Conservation (phyloP, 2,888 invertebrate species). For the Caradrina kadenii region DNA sequence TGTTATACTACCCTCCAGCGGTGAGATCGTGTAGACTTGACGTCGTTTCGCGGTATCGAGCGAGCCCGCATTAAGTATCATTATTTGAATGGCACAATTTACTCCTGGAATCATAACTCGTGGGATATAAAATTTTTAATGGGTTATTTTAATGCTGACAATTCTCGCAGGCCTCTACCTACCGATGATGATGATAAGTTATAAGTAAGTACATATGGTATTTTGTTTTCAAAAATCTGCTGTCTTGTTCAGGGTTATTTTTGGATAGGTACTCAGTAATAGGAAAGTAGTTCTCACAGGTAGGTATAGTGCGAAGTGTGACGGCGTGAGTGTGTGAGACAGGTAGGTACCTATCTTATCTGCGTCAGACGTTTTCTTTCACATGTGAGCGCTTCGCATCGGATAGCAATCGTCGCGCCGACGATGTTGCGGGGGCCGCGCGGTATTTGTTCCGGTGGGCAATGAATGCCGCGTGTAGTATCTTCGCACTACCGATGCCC, state of each 20-base stretch:
- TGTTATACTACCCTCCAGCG: constrained; percentile 59
- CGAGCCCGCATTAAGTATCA: constrained; percentile 86
- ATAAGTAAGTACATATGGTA: constrained; percentile 10
- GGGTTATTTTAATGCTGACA: constrained; percentile 81
- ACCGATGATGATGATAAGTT: constrained; percentile 68
- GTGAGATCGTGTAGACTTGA: constrained; percentile 58
- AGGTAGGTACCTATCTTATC: constrained; percentile 62
- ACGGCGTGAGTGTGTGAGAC: constrained; percentile 55
- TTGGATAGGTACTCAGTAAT: constrained; percentile 1
- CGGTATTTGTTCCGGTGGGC: constrained; percentile 68
- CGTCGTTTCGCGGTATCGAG: constrained; percentile 75
- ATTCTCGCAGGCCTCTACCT: constrained; percentile 65
- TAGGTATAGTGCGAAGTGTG: constrained; percentile 40
- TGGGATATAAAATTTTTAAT: constrained; percentile 84
- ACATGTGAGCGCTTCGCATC: constrained; percentile 51
- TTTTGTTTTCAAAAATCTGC: constrained; percentile 52
- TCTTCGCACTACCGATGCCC: constrained; percentile 39
- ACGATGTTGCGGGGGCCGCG: constrained; percentile 38
- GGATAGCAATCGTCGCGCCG: constrained; percentile 49
- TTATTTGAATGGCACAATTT: constrained; percentile 89
- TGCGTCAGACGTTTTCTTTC: constrained; percentile 59
- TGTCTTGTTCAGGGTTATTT: constrained; percentile 11
- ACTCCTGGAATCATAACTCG: constrained; percentile 82
- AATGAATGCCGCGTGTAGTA: constrained; percentile 61
- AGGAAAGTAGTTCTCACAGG: constrained; percentile 29